A percentile compares a stretch with the other conserved stretches of the same genome.
These are phyloP conservation scores for Anarrhichthys ocellatus DNA, from an alignment of 2,113 vertebrate genomes.

Conservation along the genomic window DNA sequence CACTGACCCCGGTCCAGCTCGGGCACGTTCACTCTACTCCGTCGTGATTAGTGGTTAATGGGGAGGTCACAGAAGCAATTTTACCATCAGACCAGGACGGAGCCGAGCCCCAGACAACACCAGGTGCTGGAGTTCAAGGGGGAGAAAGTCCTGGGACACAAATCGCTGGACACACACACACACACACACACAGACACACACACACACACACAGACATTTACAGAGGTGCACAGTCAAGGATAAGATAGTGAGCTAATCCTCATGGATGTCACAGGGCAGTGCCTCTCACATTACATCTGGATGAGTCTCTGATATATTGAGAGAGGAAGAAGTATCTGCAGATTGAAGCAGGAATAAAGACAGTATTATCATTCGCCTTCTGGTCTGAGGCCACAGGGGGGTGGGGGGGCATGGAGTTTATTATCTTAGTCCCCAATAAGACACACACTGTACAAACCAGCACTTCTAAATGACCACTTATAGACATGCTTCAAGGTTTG, in stretches of 20 bases:
- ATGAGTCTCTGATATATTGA: background rate
- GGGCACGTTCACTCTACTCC: slow-evolving; percentile 53
- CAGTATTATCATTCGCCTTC: background rate
- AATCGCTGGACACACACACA: slow-evolving; percentile 66
- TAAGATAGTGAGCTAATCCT: slow-evolving; percentile 34
- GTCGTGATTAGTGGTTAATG: slow-evolving; percentile 77
- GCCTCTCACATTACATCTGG: background rate
- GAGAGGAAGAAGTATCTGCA: slow-evolving; percentile 16
- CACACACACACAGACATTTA: slow-evolving; percentile 66
- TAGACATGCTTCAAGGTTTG: background rate
- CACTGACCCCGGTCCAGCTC: slow-evolving; percentile 45
- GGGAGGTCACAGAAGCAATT: slow-evolving; percentile 59
- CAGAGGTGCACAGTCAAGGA: slow-evolving; percentile 51
- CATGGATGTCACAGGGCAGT: slow-evolving; percentile 2
- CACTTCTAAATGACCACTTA: slow-evolving; percentile 15
- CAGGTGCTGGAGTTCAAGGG: slow-evolving; percentile 81
- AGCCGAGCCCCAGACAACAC: slow-evolving; percentile 78
- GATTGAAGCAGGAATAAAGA: background rate
- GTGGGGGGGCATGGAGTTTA: background rate
- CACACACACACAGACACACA: no score
- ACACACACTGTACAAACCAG: background rate
- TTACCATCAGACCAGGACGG: slow-evolving; percentile 80
- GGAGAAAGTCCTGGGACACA: slow-evolving; percentile 77
- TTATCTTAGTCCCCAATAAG: slow-evolving; percentile 14
- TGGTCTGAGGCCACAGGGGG: slow-evolving; percentile 1